Base-by-base conservation (phyloP, 64 coral and sea anemone species). In the Montipora capricornis region DNA sequence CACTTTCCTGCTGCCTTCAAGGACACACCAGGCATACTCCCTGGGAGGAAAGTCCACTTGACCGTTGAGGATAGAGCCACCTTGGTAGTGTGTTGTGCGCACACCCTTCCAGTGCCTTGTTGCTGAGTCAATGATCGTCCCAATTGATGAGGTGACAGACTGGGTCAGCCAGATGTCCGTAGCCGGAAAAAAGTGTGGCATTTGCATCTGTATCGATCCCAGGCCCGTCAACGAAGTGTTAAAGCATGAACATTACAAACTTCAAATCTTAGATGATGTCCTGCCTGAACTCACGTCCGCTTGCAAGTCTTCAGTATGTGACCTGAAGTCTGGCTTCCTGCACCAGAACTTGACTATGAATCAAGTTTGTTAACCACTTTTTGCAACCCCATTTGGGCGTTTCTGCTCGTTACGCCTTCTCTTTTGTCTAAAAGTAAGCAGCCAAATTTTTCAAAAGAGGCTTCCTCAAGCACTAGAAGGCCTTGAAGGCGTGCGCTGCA, bases 1-100 rank as follows among this genome's bases (percentile, higher is more conserved):
- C 47, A 47, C 47, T 91, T 91, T 70, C 55, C 89, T 51, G 74
- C 64, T 91, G 89, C 55, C 11, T 91, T 91, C 53, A 80, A 79
- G 67, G 89, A 80, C 5, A 80, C 78, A 51, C 89, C 69, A 50
- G 89, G 60, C 60, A 64, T 64, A 14, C 60, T 64, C 6, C 60
- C 60, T 70, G 89, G 89, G 1, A 80, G 59, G 78, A 91, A 13
- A 29, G 89, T 91, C 48, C 89, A 82, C 45, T n/a, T 91, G 17
- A 81, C 77, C 4, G 8, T 77, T 12, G 67, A 44, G n/a, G 49
- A 55, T 51, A 47, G 48, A 53, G 17, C 50, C 60, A 22, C 22
- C 15, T 47, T 6, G 13, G 45, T 88, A 47, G 19, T 88, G 22
- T 20, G 47, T 64, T 73, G 90, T 5, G 59, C 29, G 1, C 57